Evolutionary conservation across 1,140 invertebrate species (phyloP), one percentile per base, ranked within the genome.

Genomic region (Hetaerina americana): DNA sequence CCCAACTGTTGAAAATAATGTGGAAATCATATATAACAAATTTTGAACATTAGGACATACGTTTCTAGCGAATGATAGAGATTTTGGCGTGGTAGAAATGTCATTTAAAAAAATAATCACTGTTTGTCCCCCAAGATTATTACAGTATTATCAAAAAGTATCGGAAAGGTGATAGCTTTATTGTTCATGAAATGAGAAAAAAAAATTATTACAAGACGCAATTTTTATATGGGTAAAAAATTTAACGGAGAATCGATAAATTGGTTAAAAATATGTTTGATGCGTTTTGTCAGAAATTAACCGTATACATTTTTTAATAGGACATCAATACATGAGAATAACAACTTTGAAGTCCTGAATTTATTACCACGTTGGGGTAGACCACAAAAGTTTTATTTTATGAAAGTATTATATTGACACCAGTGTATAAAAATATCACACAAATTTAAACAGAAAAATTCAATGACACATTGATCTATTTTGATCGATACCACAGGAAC

Each of bases 1-100:
- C 73, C 40, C 18, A 57, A 40, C 31, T 18, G 25, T 68, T 49
- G 69, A 73, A 71, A 68, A 71, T 72, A 69, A 72, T 72, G 70
- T 74, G n/a, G 72, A 76, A 66, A 72, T 75, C 18, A 75, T 76
- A 27, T 74, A 76, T 68, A 72, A 74, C 22, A 73, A 72, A 69
- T 75, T 75, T 72, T 72, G 75, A 69, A 66, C 75, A 71, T 73
- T 73, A 31, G 75, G 72, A 40, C 73, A 75, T 72, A 71, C 72
- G 75, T 73, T 40, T 40, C 27, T 73, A 26, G 67, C 70, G 12
- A 73, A 73, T 69, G 67, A 72, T 66, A 72, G 70, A 22, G 67
- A 73, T 72, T 72, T 73, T 68, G 67, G 70, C n/a, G 69, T 73
- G 28, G 69, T 72, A 57, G 73, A 73, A 66, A 70, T 66, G 8